A percentile compares a stretch with the other conserved stretches of the same genome.
phyloP scores from a whole-genome alignment of 2,113 vertebrate genomes.

The Acrocephalus arundinaceus region DNA sequence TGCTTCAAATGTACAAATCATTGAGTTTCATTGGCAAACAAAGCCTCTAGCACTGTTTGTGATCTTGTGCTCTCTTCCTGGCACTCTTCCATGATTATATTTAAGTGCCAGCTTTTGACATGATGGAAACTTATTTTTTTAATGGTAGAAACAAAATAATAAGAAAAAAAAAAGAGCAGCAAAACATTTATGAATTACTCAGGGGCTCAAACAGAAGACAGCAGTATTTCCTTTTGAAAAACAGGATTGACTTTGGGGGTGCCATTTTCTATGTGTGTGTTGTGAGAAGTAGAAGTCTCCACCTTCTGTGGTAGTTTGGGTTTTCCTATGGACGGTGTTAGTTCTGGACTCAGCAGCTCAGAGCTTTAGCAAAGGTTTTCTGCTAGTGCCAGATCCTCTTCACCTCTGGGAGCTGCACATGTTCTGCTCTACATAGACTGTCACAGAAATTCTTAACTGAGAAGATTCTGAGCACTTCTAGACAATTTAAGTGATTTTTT shows the following conservation, averaged over 20 bases:
- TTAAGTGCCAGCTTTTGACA: background rate
- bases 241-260: background rate
- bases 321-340: background rate
- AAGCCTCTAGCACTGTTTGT: fast-evolving
- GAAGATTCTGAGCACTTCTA: background rate
- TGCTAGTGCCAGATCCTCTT: background rate
- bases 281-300: background rate
- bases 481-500: background rate
- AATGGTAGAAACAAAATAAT: background rate
- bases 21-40: background rate
- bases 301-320: background rate
- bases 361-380: background rate
- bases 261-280: background rate
- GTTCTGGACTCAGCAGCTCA: background rate
- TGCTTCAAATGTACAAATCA: background rate
- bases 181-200: background rate
- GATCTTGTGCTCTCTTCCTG: background rate
- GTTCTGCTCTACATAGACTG: background rate
- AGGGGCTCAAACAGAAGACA: too few relatives aligned
- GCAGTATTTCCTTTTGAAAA: background rate
- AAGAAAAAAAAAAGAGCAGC: background rate
- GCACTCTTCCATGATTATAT: background rate
- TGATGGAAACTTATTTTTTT: background rate
- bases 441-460: background rate
- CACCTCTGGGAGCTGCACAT: background rate